Evolutionary conservation across 1,140 invertebrate genomes (phyloP).

Genomic region (Diprion similis): DNA sequence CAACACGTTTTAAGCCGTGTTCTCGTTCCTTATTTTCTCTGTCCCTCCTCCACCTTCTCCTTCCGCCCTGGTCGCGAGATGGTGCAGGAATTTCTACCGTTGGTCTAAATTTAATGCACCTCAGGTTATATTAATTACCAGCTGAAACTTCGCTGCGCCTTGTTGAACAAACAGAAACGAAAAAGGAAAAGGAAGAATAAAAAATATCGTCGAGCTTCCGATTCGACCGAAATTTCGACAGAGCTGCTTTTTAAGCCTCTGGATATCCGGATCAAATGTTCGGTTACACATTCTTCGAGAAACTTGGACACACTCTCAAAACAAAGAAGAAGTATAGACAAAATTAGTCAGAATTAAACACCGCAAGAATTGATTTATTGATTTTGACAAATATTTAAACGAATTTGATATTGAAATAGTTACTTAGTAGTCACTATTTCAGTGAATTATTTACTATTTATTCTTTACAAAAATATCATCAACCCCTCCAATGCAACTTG

Average conservation of each 20-base stretch:
- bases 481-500: too few species aligned
- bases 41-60: neutral
- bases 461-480: too few species aligned
- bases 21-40: neutral
- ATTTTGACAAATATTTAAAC: too few species aligned
- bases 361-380: too few species aligned
- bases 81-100: neutral
- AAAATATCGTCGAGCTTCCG: neutral
- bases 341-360: too few species aligned
- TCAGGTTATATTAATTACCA: neutral
- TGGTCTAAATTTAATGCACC: conserved; percentile 2
- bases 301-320: too few species aligned
- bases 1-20: neutral
- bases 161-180: neutral
- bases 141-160: neutral
- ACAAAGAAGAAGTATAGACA: too few species aligned
- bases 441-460: too few species aligned
- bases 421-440: too few species aligned
- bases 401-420: too few species aligned
- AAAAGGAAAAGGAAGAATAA: neutral
- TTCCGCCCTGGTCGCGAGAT: neutral
- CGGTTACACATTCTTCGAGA: too few species aligned
- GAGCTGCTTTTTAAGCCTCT: neutral
- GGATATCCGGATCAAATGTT: too few species aligned
- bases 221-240: neutral